Percentiles rank a stretch among this genome's conserved stretches.
Conservation (phyloP, 2,797 vertebrate genomes). For the Ctenosaura bakeri region DNA sequence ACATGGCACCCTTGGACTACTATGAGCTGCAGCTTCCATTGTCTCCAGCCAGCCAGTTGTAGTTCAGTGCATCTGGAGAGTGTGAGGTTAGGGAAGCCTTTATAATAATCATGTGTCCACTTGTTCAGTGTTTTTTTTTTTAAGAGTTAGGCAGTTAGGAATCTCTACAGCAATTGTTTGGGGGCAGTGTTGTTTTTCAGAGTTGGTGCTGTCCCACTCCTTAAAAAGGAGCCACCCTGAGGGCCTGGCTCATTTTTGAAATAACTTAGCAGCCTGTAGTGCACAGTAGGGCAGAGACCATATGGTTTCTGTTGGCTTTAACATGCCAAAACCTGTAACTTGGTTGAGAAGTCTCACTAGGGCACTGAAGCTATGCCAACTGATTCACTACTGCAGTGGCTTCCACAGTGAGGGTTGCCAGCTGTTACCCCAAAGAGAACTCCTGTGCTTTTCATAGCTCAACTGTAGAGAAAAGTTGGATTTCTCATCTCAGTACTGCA, state of each 20-base stretch:
- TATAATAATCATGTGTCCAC: neutral
- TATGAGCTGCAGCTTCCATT: neutral
- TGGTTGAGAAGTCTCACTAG: conserved; percentile 9
- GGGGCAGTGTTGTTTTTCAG: neutral
- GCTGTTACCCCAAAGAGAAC: neutral
- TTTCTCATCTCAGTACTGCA: neutral
- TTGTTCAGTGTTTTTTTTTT: neutral
- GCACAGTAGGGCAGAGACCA: neutral
- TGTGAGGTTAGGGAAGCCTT: neutral
- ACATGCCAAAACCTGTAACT: conserved; percentile 1
- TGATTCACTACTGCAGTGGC: neutral
- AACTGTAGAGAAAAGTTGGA: neutral
- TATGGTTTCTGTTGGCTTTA: conserved; percentile 24
- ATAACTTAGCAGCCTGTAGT: neutral
- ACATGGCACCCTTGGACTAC: neutral
- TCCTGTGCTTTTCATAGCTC: conserved; percentile 9
- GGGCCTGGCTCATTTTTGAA: neutral
- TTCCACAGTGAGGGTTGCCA: neutral
- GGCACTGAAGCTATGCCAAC: neutral
- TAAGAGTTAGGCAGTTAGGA: neutral
- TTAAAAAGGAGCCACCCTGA: neutral
- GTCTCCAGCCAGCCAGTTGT: neutral
- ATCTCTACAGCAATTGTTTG: neutral
- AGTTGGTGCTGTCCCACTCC: neutral
- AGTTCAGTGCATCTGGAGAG: neutral